These are phyloP conservation scores for Ailuropoda melanoleuca DNA, from an alignment of 2,113 vertebrate genomes.

Conservation along the genomic window DNA sequence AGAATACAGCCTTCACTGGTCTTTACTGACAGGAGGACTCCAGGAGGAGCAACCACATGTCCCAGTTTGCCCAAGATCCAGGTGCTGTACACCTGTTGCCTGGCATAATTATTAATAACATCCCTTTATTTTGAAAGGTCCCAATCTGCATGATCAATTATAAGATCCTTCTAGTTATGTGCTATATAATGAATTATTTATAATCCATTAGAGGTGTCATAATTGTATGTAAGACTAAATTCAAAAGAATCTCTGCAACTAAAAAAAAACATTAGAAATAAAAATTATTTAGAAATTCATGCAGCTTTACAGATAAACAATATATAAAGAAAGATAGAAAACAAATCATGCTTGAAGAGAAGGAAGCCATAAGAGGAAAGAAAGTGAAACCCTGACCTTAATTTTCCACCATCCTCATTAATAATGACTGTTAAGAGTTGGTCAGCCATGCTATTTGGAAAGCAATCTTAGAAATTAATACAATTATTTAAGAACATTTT, in stretches of 20 bases:
- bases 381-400: conserved; percentile 13
- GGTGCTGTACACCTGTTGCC: neutral
- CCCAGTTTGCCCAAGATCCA: neutral
- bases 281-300: conserved; percentile 38
- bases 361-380: neutral
- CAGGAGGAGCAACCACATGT: neutral
- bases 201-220: neutral
- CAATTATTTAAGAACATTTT: neutral
- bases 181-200: neutral
- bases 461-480: conserved; percentile 16
- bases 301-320: neutral
- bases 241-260: neutral
- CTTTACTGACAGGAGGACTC: neutral
- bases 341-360: conserved; percentile 14
- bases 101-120: neutral
- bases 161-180: neutral
- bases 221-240: neutral
- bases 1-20: neutral
- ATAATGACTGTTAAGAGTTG: neutral
- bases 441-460: conserved; percentile 16
- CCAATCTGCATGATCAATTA: neutral
- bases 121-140: neutral
- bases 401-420: neutral
- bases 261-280: neutral
- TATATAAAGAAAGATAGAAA: neutral